Evolutionary conservation across 1,140 invertebrate genomes (phyloP), one percentile per base, ranked within the genome.

Genomic region (Radopholus similis): DNA sequence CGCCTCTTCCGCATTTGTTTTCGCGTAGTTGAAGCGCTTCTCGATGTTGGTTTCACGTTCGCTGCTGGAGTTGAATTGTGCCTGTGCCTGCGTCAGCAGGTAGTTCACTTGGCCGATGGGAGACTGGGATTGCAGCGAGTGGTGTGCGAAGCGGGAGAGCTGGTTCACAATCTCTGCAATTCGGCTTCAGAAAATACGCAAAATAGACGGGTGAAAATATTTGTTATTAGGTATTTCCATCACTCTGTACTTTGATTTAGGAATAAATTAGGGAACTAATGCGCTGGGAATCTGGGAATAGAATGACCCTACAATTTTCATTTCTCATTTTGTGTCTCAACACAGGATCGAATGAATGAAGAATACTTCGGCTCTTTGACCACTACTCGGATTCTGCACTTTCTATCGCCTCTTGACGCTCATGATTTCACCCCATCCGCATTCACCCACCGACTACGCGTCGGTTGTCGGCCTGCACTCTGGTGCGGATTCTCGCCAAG

Each of bases 11-110:
- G 73, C 75, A 55, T 75, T 74, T 26, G 76, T 75, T 42, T 58
- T 60, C 21, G 77, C 78, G 42, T 81, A 65, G 42, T 80, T 81
- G 13, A 57, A 55, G 38, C 75, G 53, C 53, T 82, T 81, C 49
- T 78, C 80, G 34, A 81, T 73, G 15, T 66, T 56, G 37, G 65
- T 62, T 34, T 78, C 72, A 30, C 78, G 54, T 21, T 80, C 75
- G 40, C 34, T 65, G 18, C 62, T 65, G 1, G 66, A 47, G 51
- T 82, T 69, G 53, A 78, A 64, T 38, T 79, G 68, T n/a, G 56
- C 51, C 21, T 78, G 38, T 4, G 77, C 75, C 57, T 81, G 75
- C 35, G 57, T 58, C 5, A 78, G 26, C 56, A 75, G 30, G 28
- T 64, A 40, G 4, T 72, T 47, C n/a, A 73, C 26, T 23, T 75